Conservation (phyloP, 92 coral and sea anemone genomes). For the Galaxea fascicularis region DNA sequence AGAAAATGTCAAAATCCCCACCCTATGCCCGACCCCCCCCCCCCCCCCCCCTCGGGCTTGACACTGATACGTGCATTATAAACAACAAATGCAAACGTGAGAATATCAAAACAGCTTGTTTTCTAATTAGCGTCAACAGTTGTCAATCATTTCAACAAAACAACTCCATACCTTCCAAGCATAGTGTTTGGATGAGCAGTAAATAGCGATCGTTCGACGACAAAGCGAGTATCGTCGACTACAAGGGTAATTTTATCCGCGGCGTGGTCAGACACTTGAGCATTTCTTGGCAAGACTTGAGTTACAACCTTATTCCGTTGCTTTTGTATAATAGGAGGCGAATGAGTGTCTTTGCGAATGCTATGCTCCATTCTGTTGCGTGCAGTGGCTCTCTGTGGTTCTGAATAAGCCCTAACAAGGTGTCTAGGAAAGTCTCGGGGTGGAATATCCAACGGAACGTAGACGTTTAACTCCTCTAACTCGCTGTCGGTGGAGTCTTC, state of each 20-base stretch:
- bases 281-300: conserved; percentile 63
- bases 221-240: conserved; percentile 94
- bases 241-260: conserved; percentile 90
- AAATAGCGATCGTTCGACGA: conserved; percentile 93
- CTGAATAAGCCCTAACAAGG: conserved; percentile 66
- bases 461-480: conserved; percentile 78
- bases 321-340: conserved; percentile 59
- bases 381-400: conserved; percentile 70
- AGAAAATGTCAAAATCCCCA: no score
- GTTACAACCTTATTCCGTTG: conserved; percentile 65
- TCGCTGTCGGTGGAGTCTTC: conserved; percentile 92
- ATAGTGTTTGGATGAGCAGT: conserved; percentile 94
- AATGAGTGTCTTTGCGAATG: conserved; percentile 53
- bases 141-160: neutral
- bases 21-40: no score
- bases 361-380: conserved; percentile 61
- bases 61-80: no score
- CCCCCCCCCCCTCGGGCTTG: no score
- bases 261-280: conserved; percentile 36
- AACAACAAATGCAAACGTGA: no score
- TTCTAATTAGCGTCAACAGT: neutral
- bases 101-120: neutral
- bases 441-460: conserved; percentile 85
- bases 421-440: conserved; percentile 87
- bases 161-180: conserved; percentile 83